Evolutionary conservation across 2,888 invertebrate species (phyloP).

Genomic region (Ectobius pallidus): DNA sequence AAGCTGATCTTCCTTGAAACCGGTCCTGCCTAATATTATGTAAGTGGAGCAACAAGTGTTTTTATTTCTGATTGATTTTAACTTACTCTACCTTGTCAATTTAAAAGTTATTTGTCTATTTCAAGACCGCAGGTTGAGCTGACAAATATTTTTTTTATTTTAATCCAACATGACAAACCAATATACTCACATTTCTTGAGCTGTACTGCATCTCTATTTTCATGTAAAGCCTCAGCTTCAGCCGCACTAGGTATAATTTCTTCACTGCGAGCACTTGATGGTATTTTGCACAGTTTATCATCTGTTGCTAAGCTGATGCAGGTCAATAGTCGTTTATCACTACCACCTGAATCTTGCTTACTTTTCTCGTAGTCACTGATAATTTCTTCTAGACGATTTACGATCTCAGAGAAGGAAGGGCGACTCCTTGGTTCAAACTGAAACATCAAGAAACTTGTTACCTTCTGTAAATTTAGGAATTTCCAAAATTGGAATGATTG

Average conservation of each 20-base stretch:
- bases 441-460: conserved; percentile 47
- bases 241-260: conserved; percentile 52
- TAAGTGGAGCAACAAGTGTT: too few relatives aligned
- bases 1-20: too few relatives aligned
- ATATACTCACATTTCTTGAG: conserved; percentile 20
- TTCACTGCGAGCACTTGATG: conserved; percentile 55
- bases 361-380: conserved; percentile 44
- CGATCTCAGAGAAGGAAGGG: conserved; percentile 85
- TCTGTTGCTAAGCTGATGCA: conserved; percentile 15
- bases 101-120: too few relatives aligned
- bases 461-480: too few relatives aligned
- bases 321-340: conserved; percentile 1
- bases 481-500: too few relatives aligned
- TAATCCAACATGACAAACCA: too few relatives aligned
- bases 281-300: conserved; percentile 25
- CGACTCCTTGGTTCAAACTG: conserved; percentile 89
- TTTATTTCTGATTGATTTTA: too few relatives aligned
- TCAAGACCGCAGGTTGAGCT: too few relatives aligned
- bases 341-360: conserved; percentile 1
- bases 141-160: too few relatives aligned
- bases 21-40: too few relatives aligned
- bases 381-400: conserved; percentile 61
- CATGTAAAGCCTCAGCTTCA: conserved; percentile 3
- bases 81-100: too few relatives aligned
- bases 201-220: not conserved